Conservation (phyloP, 2,113 vertebrate genomes). For the Pantherophis guttatus region DNA sequence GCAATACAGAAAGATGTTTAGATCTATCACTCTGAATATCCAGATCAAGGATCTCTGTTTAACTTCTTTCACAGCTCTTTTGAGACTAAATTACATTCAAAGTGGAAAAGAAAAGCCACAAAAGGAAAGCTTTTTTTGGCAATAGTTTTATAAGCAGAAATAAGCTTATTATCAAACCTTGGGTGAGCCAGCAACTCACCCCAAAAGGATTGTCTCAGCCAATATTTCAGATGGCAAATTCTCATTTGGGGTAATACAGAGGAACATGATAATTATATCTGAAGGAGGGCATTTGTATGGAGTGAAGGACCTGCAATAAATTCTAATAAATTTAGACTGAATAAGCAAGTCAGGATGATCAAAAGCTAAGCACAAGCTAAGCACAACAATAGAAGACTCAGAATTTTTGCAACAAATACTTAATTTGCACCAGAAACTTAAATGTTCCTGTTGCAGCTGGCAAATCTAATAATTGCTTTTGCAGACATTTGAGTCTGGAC, state of each 20-base stretch:
- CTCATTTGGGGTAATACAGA: not conserved
- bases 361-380: not conserved
- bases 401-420: not conserved
- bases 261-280: not conserved
- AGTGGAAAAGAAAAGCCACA: not conserved
- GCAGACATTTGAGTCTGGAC: not conserved
- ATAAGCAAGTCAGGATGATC: not conserved
- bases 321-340: not conserved
- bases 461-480: not conserved
- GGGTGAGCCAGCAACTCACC: not conserved
- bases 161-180: not conserved
- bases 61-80: not conserved
- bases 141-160: not conserved
- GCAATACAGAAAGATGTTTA: not conserved
- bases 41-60: not conserved
- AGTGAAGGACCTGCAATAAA: not conserved
- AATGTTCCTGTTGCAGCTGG: not conserved
- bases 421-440: not conserved
- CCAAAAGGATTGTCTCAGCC: not conserved
- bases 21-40: not conserved
- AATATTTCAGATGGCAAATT: not conserved
- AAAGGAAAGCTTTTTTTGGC: not conserved
- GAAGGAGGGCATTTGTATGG: not conserved
- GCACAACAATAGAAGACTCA: not conserved
- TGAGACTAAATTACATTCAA: not conserved